These are phyloP conservation scores for Aricia artaxerxes DNA, from an alignment of 2,888 invertebrate species.

Conservation along the genomic window DNA sequence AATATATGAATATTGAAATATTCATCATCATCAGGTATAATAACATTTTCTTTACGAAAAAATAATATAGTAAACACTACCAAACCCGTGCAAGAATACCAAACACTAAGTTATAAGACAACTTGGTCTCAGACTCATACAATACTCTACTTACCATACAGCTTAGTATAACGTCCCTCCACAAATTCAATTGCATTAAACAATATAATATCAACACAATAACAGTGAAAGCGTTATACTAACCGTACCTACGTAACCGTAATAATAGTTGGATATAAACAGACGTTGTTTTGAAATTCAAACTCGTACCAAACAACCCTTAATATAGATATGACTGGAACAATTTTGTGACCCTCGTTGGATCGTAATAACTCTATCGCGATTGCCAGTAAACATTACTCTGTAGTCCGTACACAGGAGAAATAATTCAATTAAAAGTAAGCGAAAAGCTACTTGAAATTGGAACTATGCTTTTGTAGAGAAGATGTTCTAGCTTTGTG, in stretches of 20 bases:
- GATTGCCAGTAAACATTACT: constrained; percentile 42
- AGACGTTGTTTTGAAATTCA: constrained; percentile 38
- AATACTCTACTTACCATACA: too few species aligned
- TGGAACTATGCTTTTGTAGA: not conserved
- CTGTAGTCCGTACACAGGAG: constrained; percentile 38
- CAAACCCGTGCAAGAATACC: too few species aligned
- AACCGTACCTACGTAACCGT: not conserved
- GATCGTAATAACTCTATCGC: constrained; percentile 45
- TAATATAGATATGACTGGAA: constrained; percentile 45
- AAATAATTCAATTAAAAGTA: constrained; percentile 32
- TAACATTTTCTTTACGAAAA: too few species aligned
- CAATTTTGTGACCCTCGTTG: constrained; percentile 45
- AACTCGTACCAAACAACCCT: constrained; percentile 38
- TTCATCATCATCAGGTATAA: too few species aligned
- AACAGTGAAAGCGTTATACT: not conserved
- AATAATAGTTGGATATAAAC: constrained; percentile 21
- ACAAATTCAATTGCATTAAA: not conserved
- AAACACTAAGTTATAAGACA: too few species aligned
- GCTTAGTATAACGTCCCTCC: not conserved
- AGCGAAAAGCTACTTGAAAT: constrained; percentile 31
- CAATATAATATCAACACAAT: constrained; percentile 12
- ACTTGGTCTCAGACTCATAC: too few species aligned
- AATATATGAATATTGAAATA: too few species aligned
- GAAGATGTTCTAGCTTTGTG: not conserved
- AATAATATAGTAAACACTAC: too few species aligned